Conservation (phyloP, 2,888 invertebrate genomes). For the Thecocarcelia acutangulata region DNA sequence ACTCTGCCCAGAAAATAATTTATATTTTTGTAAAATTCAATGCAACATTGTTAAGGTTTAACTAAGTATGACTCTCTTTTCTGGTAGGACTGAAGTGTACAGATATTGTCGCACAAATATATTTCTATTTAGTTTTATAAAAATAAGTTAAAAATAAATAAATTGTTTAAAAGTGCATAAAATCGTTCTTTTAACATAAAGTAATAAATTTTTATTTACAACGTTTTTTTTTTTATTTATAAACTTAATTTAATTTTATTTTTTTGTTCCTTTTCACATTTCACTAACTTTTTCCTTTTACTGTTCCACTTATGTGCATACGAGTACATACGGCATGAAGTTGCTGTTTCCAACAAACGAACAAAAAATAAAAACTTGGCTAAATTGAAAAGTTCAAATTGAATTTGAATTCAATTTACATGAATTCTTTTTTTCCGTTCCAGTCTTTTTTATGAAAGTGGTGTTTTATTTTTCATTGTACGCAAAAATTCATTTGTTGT, state of each 20-base stretch:
- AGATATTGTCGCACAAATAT: not conserved
- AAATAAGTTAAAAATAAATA: constrained; percentile 29
- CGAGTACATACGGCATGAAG: constrained; percentile 18
- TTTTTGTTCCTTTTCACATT: constrained; percentile 14
- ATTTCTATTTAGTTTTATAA: constrained; percentile 52
- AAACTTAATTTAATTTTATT: constrained; percentile 64
- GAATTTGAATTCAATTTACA: constrained; percentile 81
- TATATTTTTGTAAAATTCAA: too few species aligned
- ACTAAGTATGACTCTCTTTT: not conserved
- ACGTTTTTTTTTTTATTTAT: constrained; percentile 25
- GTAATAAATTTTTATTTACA: constrained; percentile 50
- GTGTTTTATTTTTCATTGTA: constrained; percentile 1
- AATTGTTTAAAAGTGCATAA: constrained; percentile 69
- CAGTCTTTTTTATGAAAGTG: constrained; percentile 25
- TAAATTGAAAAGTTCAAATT: constrained; percentile 81
- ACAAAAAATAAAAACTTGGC: constrained; percentile 32
- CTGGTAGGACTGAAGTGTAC: not conserved
- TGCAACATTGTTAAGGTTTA: too few species aligned
- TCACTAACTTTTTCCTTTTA: constrained; percentile 57
- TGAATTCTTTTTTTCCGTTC: constrained; percentile 56
- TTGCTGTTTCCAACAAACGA: constrained; percentile 23
- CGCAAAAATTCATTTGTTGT: constrained; percentile 18
- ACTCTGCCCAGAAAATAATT: too few species aligned
- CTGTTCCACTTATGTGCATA: not conserved
- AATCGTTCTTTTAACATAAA: constrained; percentile 59